These are phyloP conservation scores for Chymomyza procnemis DNA, from an alignment of 2,888 invertebrate species.

Conservation along the genomic window DNA sequence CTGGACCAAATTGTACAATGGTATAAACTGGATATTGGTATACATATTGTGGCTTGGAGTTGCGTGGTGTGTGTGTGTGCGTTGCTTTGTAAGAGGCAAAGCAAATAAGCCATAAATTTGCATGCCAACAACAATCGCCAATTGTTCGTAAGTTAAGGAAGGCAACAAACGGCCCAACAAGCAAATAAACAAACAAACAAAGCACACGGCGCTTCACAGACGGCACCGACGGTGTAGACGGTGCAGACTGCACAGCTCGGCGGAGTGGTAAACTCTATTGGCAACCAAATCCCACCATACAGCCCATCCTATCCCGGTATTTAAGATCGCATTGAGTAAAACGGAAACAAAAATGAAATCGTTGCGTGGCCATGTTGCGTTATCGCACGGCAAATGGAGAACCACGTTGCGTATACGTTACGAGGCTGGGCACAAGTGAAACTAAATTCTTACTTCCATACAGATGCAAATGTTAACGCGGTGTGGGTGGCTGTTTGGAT, in stretches of 20 bases:
- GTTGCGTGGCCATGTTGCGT: slow-evolving; percentile 36
- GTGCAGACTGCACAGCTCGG: slow-evolving; percentile 16
- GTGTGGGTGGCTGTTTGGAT: too few species aligned
- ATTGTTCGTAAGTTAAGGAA: slow-evolving; percentile 64
- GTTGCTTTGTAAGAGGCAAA: slow-evolving; percentile 45
- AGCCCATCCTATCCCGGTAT: background rate
- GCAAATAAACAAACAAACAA: slow-evolving; percentile 33
- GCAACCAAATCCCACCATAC: background rate
- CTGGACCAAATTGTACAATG: too few species aligned
- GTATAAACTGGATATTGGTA: slow-evolving; percentile 1
- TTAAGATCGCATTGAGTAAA: slow-evolving; percentile 24
- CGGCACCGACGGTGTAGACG: too few species aligned
- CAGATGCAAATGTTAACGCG: slow-evolving; percentile 8
- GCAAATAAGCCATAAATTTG: slow-evolving; percentile 73
- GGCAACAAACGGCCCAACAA: slow-evolving; percentile 50
- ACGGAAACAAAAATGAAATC: slow-evolving; percentile 63
- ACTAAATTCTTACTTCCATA: slow-evolving; percentile 64
- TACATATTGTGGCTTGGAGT: slow-evolving; percentile 12
- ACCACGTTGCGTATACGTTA: slow-evolving; percentile 46
- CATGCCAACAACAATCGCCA: slow-evolving; percentile 69
- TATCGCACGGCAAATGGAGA: slow-evolving; percentile 33
- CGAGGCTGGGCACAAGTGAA: slow-evolving; percentile 57
- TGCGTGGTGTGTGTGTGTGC: background rate
- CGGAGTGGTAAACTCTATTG: slow-evolving; percentile 2
- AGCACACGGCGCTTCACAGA: slow-evolving; percentile 14